Percentiles rank a stretch among this genome's conserved stretches.
Evolutionary conservation across 2,888 invertebrate genomes (phyloP).

Genomic region (Podabrus alpinus): DNA sequence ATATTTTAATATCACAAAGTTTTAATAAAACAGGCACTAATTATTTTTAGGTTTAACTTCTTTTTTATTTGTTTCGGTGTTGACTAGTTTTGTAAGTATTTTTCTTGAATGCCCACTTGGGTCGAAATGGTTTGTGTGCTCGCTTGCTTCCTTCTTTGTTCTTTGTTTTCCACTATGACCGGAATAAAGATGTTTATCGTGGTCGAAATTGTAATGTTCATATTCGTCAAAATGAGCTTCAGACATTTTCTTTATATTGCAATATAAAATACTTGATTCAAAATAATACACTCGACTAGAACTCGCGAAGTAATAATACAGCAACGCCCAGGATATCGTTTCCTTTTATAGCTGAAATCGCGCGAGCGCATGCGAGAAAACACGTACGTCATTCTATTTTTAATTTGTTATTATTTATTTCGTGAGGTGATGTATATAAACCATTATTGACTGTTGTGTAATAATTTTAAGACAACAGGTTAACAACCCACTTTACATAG

Average conservation of each 20-base stretch:
- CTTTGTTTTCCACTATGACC: constrained; percentile 91
- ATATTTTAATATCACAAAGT: constrained; percentile 9
- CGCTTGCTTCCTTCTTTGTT: constrained; percentile 84
- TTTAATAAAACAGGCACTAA: constrained; percentile 8
- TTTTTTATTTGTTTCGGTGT: constrained; percentile 82
- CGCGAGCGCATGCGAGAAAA: neutral
- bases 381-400: neutral
- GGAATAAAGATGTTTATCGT: constrained; percentile 86
- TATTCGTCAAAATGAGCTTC: constrained; percentile 84
- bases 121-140: constrained; percentile 90
- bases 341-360: neutral
- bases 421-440: neutral
- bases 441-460: neutral
- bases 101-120: constrained; percentile 93
- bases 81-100: constrained; percentile 81
- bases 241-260: constrained; percentile 67
- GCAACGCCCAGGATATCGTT: neutral
- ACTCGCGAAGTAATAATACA: neutral
- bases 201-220: constrained; percentile 93
- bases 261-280: neutral
- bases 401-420: neutral
- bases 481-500: neutral
- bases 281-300: neutral
- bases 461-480: neutral
- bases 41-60: constrained; percentile 46